Conservation (phyloP, 2,888 invertebrate genomes). For the Hanleya hanleyi region DNA sequence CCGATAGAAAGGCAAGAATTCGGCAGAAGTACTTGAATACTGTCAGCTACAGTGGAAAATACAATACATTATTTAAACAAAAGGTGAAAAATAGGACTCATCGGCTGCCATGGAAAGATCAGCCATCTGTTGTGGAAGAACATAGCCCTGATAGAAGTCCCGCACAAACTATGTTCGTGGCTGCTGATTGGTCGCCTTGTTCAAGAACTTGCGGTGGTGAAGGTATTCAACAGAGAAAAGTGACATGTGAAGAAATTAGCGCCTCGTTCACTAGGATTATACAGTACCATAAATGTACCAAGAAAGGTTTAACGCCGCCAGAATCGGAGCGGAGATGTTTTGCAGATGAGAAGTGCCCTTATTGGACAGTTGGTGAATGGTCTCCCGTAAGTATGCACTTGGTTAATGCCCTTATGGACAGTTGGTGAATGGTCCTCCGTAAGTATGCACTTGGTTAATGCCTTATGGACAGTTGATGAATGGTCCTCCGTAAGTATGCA, state of each 20-base stretch:
- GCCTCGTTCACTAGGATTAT: not conserved
- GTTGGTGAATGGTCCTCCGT: no score
- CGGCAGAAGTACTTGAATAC: slow-evolving; percentile 5
- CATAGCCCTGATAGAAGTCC: not conserved
- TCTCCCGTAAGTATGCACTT: slow-evolving; percentile 12
- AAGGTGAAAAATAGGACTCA: not conserved
- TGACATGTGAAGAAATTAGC: slow-evolving; percentile 7
- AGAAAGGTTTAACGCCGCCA: not conserved
- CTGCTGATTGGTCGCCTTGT: slow-evolving; percentile 2
- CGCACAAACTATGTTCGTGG: slow-evolving; percentile 7
- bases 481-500: no score
- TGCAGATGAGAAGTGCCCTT: not conserved
- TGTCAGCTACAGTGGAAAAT: not conserved
- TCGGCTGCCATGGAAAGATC: not conserved
- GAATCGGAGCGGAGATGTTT: not conserved
- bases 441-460: no score
- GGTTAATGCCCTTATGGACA: no score
- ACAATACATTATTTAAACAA: not conserved
- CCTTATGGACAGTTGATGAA: no score
- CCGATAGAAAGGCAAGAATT: not conserved
- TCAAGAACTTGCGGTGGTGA: slow-evolving; percentile 4
- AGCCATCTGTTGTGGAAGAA: not conserved
- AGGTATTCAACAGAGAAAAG: not conserved
- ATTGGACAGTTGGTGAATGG: slow-evolving; percentile 6
- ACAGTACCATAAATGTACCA: not conserved